Conservation (phyloP, 2,113 vertebrate species). For the Tapirus terrestris region DNA sequence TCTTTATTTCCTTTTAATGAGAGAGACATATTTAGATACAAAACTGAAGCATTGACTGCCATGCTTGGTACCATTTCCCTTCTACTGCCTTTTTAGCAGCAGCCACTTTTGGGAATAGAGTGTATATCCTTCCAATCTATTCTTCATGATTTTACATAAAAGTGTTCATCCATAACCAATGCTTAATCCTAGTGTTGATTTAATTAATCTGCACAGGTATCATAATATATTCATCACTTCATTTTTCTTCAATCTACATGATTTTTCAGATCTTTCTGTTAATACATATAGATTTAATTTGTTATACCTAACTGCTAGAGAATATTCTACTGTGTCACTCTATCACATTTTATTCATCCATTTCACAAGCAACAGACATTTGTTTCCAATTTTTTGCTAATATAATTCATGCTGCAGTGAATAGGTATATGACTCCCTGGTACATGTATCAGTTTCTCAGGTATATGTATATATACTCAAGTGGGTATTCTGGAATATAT, state of each 20-base stretch:
- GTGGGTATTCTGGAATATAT: slow-evolving; percentile 28
- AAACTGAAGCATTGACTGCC: slow-evolving; percentile 11
- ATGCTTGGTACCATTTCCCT: not conserved
- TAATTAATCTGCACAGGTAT: slow-evolving; percentile 8
- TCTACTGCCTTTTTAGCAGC: not conserved
- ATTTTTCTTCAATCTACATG: not conserved
- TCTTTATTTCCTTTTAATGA: slow-evolving; percentile 29
- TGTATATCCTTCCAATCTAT: not conserved
- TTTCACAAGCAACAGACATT: slow-evolving; percentile 43
- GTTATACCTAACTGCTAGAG: slow-evolving; percentile 31
- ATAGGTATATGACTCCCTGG: not conserved
- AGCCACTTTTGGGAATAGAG: not conserved
- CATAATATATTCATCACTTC: slow-evolving; percentile 18
- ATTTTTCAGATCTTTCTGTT: slow-evolving; percentile 4
- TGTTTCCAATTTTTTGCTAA: not conserved
- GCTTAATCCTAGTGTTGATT: slow-evolving; percentile 18
- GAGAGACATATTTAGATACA: not conserved
- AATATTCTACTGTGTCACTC: not conserved
- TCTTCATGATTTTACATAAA: slow-evolving; percentile 39
- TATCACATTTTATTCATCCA: slow-evolving; percentile 22
- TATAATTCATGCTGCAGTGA: slow-evolving; percentile 34
- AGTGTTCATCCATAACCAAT: not conserved
- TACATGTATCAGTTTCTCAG: not conserved
- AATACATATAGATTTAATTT: slow-evolving; percentile 1
- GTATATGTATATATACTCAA: not conserved